Evolutionary conservation across 2,113 vertebrate genomes (phyloP), one percentile per base, ranked within the genome.

Genomic region (Psilopsiagon aymara): DNA sequence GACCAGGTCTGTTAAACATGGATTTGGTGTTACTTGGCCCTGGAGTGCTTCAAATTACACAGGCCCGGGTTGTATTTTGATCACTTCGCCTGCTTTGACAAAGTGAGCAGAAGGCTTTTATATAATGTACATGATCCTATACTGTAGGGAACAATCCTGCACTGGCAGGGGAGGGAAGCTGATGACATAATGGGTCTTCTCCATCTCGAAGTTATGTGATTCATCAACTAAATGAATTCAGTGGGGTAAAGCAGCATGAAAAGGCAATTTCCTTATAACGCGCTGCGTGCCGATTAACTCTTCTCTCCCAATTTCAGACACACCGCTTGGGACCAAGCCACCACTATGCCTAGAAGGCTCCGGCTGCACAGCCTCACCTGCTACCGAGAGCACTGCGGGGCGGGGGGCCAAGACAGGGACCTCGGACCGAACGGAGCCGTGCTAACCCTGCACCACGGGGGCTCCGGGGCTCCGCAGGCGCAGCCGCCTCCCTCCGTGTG

Each of bases 151-250:
- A 33, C 88, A 76, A 57, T 79, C 83, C 96, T 39, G 86, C 21
- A 8, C 66, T 33, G 93, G 87, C 93, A 94, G 81, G 31, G 49
- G 39, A 85, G 74, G 62, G 81, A 78, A 43, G 77, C 62, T 46
- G 83, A 73, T 95, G 95, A 83, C 82, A 94, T 79, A 94, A 91
- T 37, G 70, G 83, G 86, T 94, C 94, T 88, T 76, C 47, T 96
- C 80, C 88, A 55, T 78, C 84, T 91, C 84, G 0, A 74, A 96
- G 35, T 93, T 86, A 14, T 25, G 90, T 92, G 93, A 96, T 94
- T 95, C 91, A 97, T 92, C 96, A 93, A 52, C 88, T 94, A 88
- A 83, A 96, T 44, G 6, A 88, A 75, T 90, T 93, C 78, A 29
- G 71, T 51, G 92, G 68, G 66, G 60, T 53, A 89, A 90, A 83